Base-by-base conservation (phyloP, 2,888 invertebrate species). In the Pogonocherus hispidulus region DNA sequence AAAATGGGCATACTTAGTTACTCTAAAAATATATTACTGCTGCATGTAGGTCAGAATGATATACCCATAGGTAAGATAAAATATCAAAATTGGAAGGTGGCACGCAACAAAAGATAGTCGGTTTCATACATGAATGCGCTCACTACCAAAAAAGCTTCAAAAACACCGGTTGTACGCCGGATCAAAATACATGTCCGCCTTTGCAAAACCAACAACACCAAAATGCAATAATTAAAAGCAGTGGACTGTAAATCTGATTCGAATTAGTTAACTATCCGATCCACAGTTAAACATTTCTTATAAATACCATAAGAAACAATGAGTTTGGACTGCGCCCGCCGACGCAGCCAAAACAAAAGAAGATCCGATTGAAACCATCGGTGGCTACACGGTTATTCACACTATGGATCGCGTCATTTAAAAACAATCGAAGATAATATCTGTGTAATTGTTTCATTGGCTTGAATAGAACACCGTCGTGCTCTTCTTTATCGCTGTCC, bases 391-490 rank as follows among this genome's bases (percentile, higher is more conserved):
- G 62, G 72, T 75, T 75, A 71, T 73, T 76, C 71, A 69, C 74
- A 73, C 76, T 62, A n/a, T n/a, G 64, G 52, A 66, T 69, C 69
- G 78, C 71, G 72, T 76, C 79, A 79, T 81, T 81, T 78, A 78
- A 79, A 79, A 80, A 80, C 80, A 79, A 79, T 79, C 81, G 77
- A 78, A 73, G 82, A 82, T 83, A 80, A 79, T 80, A 82, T 82
- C 82, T 72, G 67, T 78, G 80, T 83, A 83, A 83, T 83, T 83
- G 83, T 83, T 83, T 81, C 80, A 79, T 80, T 78, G 80, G 77
- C 75, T 79, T 80, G 80, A 81, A 80, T 80, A 79, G 80, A 78
- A 80, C 78, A 78, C 75, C 73, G 76, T 67, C 73, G 73, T 71
- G 70, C 72, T 75, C 78, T 80, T 76, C 75, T 82, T 82, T 80